phyloP scores from a whole-genome alignment of 1,140 invertebrate genomes.

The Hypsibius dujardini region DNA sequence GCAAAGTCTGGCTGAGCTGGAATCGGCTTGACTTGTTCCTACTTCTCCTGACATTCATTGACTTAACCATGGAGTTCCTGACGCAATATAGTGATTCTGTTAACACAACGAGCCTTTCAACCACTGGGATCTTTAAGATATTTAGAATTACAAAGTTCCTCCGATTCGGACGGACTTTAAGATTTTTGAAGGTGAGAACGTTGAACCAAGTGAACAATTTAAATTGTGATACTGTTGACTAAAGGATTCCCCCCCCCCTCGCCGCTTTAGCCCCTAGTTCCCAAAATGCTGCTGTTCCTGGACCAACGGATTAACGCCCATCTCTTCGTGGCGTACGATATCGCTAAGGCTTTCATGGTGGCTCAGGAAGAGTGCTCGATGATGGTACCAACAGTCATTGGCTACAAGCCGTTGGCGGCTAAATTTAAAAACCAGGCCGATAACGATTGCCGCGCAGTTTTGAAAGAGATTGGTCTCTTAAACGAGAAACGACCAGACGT shows the following conservation, averaged over 20 bases:
- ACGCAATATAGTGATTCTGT: conserved; percentile 13
- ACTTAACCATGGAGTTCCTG: conserved; percentile 26
- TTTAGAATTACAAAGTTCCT: conserved; percentile 22
- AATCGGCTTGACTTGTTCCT: conserved; percentile 28
- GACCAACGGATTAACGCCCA: conserved; percentile 28
- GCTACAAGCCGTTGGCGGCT: conserved; percentile 28
- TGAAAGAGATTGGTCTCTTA: conserved; percentile 32
- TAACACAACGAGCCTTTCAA: conserved; percentile 19
- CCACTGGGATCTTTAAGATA: conserved; percentile 19
- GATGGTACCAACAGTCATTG: conserved; percentile 30
- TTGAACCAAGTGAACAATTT: conserved; percentile 27
- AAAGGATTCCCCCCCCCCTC: neutral
- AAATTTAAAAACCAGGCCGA: conserved; percentile 27
- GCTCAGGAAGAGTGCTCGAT: conserved; percentile 31
- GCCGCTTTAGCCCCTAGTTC: conserved; percentile 26
- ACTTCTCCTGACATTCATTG: conserved; percentile 26
- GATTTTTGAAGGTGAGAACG: conserved; percentile 25
- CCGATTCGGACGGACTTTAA: conserved; percentile 18
- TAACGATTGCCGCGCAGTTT: conserved; percentile 27
- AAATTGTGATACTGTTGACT: neutral
- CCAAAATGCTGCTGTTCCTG: conserved; percentile 26
- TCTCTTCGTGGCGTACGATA: conserved; percentile 31
- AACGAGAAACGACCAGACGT: conserved; percentile 35
- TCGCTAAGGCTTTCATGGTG: conserved; percentile 30
- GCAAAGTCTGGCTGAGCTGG: conserved; percentile 26